phyloP scores from a whole-genome alignment of 1,140 invertebrate species.

The Trichonephila inaurata region DNA sequence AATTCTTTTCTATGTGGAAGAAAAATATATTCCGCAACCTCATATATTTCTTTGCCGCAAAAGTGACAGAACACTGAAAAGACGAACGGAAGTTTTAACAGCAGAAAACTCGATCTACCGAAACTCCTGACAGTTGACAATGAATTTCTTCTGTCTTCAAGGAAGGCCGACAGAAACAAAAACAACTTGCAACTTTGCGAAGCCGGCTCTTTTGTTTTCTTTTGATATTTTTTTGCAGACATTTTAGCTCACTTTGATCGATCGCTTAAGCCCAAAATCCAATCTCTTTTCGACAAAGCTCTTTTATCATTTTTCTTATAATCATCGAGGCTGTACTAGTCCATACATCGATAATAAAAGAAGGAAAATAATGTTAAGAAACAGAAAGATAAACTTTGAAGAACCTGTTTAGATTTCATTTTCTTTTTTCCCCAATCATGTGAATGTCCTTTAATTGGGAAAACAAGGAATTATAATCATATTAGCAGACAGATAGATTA shows the following conservation, averaged over 20 bases:
- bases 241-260: slow-evolving; percentile 20
- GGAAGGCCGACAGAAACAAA: slow-evolving; percentile 23
- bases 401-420: slow-evolving; percentile 22
- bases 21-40: neutral
- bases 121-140: slow-evolving; percentile 23
- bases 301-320: slow-evolving; percentile 37
- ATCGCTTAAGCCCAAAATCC: slow-evolving; percentile 41
- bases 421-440: neutral
- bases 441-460: slow-evolving; percentile 57
- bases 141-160: slow-evolving; percentile 31
- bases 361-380: neutral
- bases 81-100: slow-evolving; percentile 5
- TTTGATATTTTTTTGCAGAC: neutral
- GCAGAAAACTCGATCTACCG: neutral
- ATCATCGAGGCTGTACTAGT: neutral
- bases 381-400: slow-evolving; percentile 19
- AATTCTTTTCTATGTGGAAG: neutral
- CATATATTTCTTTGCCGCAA: neutral
- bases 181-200: slow-evolving; percentile 12
- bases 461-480: slow-evolving; percentile 29
- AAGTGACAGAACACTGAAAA: neutral
- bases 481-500: neutral
- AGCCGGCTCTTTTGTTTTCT: neutral
- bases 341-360: slow-evolving; percentile 16
- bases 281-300: slow-evolving; percentile 46